Percentiles rank a stretch among this genome's conserved stretches.
These are phyloP conservation scores for Melanostoma mellinum DNA, from an alignment of 2,888 invertebrate species.

Conservation along the genomic window DNA sequence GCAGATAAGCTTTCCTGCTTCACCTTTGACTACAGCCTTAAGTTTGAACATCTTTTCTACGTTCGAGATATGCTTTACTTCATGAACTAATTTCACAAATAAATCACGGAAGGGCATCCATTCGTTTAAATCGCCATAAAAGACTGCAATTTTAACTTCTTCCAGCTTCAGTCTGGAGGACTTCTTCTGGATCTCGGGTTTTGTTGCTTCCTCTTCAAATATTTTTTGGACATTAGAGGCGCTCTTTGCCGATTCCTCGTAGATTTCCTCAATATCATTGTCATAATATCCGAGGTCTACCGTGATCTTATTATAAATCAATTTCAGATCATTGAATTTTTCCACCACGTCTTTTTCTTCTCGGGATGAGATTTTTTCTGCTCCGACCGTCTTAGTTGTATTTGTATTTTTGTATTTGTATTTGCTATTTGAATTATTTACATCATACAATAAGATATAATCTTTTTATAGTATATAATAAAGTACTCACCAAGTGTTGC, in stretches of 20 bases:
- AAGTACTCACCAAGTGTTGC: too few species aligned
- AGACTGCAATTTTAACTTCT: conserved; percentile 9
- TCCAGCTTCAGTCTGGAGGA: conserved; percentile 5
- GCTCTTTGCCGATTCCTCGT: neutral
- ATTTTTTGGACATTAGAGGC: neutral
- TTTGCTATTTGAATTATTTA: too few species aligned
- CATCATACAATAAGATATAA: too few species aligned
- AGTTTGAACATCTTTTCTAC: conserved; percentile 1
- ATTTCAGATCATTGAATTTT: too few species aligned
- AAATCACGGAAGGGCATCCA: neutral
- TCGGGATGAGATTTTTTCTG: too few species aligned
- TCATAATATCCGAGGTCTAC: conserved; percentile 15
- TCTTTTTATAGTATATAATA: too few species aligned
- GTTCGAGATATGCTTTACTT: conserved; percentile 15
- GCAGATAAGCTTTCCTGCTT: too few species aligned
- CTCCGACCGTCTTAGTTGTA: too few species aligned
- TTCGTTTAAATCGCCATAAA: conserved; percentile 7
- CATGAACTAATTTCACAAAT: neutral
- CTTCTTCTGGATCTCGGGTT: conserved; percentile 6
- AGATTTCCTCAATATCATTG: neutral
- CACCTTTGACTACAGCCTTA: too few species aligned
- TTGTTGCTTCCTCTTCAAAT: neutral
- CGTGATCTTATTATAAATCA: neutral
- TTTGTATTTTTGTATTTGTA: too few species aligned
- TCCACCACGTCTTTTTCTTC: too few species aligned